Evolutionary conservation across 1,140 invertebrate genomes (phyloP).

Genomic region (Tribolium castaneum): DNA sequence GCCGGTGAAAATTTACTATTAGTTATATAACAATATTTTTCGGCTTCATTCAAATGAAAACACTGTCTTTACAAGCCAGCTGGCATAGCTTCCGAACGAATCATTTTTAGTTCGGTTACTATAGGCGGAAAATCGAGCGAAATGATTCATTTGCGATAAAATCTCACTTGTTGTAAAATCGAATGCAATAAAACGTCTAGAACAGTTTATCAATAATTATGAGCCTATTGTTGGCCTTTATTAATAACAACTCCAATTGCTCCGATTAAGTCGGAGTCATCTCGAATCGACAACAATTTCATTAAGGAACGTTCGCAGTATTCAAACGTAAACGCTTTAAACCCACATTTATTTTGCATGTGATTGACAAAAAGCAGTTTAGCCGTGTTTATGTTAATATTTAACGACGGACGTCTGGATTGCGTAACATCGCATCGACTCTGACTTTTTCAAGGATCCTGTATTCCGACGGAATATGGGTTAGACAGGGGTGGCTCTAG

Average conservation of each 20-base stretch:
- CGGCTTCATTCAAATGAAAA: slow-evolving; percentile 14
- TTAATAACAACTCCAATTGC: background rate
- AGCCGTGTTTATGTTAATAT: background rate
- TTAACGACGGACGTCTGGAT: background rate
- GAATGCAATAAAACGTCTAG: background rate
- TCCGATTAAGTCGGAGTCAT: background rate
- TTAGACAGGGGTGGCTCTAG: slow-evolving; percentile 7
- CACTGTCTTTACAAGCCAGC: background rate
- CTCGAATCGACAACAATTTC: background rate
- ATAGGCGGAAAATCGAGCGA: background rate
- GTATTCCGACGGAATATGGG: slow-evolving; percentile 14
- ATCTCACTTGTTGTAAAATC: background rate
- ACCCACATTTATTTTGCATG: background rate
- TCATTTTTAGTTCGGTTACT: slow-evolving; percentile 6
- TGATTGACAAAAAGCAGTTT: slow-evolving; percentile 19
- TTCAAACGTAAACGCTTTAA: background rate
- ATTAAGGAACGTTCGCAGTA: background rate
- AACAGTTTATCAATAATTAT: background rate
- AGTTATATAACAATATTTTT: slow-evolving; percentile 27
- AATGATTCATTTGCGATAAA: background rate
- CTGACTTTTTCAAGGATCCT: slow-evolving; percentile 8
- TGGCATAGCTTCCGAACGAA: background rate
- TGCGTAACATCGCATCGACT: background rate
- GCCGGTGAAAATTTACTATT: slow-evolving; percentile 10
- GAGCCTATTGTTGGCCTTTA: background rate